Conservation (phyloP, 2,797 vertebrate species). For the Threskiornis aethiopicus region DNA sequence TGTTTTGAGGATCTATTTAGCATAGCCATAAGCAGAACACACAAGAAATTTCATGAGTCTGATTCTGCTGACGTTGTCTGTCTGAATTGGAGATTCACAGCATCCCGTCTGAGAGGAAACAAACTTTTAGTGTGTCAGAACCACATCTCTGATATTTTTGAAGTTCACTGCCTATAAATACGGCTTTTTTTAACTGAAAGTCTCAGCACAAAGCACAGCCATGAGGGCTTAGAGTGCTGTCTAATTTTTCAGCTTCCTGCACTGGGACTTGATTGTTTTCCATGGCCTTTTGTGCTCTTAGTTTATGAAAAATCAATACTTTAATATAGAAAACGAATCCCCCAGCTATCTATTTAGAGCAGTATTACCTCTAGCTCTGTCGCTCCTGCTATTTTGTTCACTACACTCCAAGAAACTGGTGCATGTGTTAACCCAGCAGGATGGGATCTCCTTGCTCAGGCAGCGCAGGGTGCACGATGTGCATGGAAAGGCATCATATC, state of each 20-base stretch:
- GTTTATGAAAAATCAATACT: conserved; percentile 80
- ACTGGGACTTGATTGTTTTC: conserved; percentile 71
- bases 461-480: neutral
- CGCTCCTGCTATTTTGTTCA: neutral
- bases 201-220: neutral
- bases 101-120: neutral
- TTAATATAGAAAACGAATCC: conserved; percentile 74
- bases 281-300: conserved; percentile 68
- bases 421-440: neutral
- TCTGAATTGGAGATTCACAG: neutral
- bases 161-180: conserved; percentile 34
- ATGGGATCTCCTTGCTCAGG: neutral
- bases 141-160: conserved; percentile 29
- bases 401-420: conserved; percentile 2
- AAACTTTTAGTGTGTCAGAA: neutral
- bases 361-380: conserved; percentile 26
- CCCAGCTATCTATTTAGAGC: conserved; percentile 66
- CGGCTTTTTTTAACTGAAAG: conserved; percentile 26
- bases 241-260: conserved; percentile 65
- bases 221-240: conserved; percentile 1
- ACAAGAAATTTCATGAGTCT: neutral
- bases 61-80: neutral
- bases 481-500: neutral
- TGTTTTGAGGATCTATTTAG: conserved; percentile 15
- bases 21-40: neutral